These are phyloP conservation scores for Laticauda colubrina DNA, from an alignment of 2,113 vertebrate genomes.

Conservation along the genomic window DNA sequence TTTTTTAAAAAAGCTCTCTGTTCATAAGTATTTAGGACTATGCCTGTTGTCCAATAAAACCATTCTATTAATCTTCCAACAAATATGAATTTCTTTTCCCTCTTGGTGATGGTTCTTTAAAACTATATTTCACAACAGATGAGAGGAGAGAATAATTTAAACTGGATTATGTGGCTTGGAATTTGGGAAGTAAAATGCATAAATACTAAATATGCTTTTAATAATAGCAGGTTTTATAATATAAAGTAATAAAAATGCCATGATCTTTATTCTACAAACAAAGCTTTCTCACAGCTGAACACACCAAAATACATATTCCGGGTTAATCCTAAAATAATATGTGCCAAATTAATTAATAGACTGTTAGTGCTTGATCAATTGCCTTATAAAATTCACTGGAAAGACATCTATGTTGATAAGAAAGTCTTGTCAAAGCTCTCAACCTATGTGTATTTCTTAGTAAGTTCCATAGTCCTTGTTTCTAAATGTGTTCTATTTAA, in stretches of 20 bases:
- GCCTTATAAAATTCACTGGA: background rate
- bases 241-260: background rate
- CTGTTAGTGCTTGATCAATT: background rate
- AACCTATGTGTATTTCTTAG: background rate
- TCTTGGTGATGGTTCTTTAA: conserved; percentile 32
- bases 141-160: background rate
- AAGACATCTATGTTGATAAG: background rate
- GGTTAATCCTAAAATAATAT: background rate
- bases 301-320: background rate
- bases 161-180: background rate
- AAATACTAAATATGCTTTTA: background rate
- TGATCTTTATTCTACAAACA: background rate
- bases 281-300: background rate
- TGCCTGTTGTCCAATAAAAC: conserved; percentile 63
- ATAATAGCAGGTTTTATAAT: background rate
- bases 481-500: background rate
- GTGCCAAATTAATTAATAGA: background rate
- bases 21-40: conserved; percentile 60
- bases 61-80: conserved; percentile 51
- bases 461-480: background rate
- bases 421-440: background rate
- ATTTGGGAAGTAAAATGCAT: conserved; percentile 14
- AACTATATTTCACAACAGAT: conserved; percentile 20
- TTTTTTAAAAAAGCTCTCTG: conserved; percentile 48
- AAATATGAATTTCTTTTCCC: conserved; percentile 54